Conservation (phyloP, 2,888 invertebrate species). For the Phalera bucephala region DNA sequence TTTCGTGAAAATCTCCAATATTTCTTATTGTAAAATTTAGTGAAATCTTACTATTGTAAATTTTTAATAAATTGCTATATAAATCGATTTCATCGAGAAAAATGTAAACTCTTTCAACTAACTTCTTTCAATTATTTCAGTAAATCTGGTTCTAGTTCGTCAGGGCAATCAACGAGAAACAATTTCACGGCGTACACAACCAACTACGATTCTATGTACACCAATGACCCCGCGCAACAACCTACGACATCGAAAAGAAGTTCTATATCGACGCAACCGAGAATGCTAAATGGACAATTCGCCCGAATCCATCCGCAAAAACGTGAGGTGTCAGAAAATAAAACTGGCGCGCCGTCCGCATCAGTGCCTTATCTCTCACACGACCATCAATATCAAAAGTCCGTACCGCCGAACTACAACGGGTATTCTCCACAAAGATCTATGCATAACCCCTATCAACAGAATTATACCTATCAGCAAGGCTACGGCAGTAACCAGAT, state of each 20-base stretch:
- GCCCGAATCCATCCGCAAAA: slow-evolving; percentile 56
- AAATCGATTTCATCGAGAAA: too few species aligned
- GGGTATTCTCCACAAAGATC: slow-evolving; percentile 68
- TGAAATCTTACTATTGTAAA: too few species aligned
- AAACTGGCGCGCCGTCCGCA: slow-evolving; percentile 41
- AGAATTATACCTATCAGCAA: slow-evolving; percentile 68
- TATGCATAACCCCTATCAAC: slow-evolving; percentile 63
- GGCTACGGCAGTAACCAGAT: slow-evolving; percentile 63
- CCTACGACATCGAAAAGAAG: slow-evolving; percentile 64
- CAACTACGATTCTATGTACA: slow-evolving; percentile 74
- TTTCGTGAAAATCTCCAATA: too few species aligned
- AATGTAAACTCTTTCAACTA: too few species aligned
- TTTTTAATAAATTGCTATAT: too few species aligned
- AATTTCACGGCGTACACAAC: slow-evolving; percentile 75
- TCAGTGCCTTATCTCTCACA: slow-evolving; percentile 67
- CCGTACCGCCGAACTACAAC: slow-evolving; percentile 54
- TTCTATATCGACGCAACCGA: slow-evolving; percentile 62
- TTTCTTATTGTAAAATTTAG: too few species aligned
- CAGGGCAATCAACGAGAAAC: slow-evolving; percentile 73
- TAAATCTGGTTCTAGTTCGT: slow-evolving; percentile 78
- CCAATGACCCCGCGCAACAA: slow-evolving; percentile 62
- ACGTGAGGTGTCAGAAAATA: slow-evolving; percentile 57
- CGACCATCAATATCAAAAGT: slow-evolving; percentile 77
- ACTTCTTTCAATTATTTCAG: too few species aligned
- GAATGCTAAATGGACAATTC: slow-evolving; percentile 68